Percentiles rank a stretch among this genome's conserved stretches.
Evolutionary conservation across 2,113 vertebrate species (phyloP).

Genomic region (Pygoscelis adeliae): DNA sequence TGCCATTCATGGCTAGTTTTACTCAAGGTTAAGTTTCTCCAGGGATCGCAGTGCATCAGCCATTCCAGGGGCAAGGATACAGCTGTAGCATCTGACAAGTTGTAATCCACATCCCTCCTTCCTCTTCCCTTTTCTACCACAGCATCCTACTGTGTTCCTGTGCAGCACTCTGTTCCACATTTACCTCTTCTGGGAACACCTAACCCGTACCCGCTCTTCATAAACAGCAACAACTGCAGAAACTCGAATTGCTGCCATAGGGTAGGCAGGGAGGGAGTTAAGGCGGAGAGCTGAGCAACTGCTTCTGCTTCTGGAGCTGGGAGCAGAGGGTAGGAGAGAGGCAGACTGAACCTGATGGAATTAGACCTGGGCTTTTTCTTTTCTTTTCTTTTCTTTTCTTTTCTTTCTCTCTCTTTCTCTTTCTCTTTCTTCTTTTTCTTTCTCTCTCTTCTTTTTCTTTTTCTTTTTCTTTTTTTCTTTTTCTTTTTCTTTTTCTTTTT

Average conservation of each 20-base stretch:
- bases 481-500: too few relatives aligned
- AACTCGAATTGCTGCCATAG: neutral
- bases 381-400: neutral
- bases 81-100: neutral
- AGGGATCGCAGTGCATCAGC: neutral
- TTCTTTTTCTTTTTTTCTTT: too few relatives aligned
- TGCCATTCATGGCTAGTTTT: neutral
- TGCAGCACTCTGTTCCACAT: neutral
- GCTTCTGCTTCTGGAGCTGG: neutral
- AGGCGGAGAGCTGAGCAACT: neutral
- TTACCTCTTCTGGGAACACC: neutral
- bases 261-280: neutral
- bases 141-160: neutral
- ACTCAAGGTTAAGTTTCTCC: neutral
- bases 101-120: neutral
- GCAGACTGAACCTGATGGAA: neutral
- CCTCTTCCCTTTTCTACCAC: neutral
- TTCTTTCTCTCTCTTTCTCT: neutral
- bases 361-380: neutral
- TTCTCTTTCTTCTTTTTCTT: too few relatives aligned
- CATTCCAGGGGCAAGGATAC: neutral
- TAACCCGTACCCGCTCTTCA: neutral
- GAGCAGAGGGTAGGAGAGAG: neutral
- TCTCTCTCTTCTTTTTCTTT: too few relatives aligned
- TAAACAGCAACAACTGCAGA: neutral